phyloP scores from a whole-genome alignment of 2,113 vertebrate genomes.

The Thamnaconus septentrionalis region DNA sequence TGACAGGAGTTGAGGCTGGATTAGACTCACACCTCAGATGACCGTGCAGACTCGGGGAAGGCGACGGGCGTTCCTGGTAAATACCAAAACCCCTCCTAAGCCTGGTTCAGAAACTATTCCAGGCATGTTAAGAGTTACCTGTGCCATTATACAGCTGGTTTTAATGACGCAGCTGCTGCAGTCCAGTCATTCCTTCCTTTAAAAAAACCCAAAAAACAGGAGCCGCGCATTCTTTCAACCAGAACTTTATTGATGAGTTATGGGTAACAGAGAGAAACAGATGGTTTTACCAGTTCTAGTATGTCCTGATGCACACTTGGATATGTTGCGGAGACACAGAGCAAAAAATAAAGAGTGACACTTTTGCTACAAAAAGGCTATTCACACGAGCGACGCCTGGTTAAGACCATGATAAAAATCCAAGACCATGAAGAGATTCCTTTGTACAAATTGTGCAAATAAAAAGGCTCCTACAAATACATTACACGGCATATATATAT shows the following conservation, averaged over 20 bases:
- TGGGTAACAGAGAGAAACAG: slow-evolving; percentile 47
- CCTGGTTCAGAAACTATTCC: slow-evolving; percentile 47
- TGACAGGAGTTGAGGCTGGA: neutral
- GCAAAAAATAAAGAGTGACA: slow-evolving; percentile 3
- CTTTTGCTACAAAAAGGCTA: slow-evolving; percentile 61
- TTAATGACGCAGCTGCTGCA: slow-evolving; percentile 40
- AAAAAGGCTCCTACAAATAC: slow-evolving; percentile 58
- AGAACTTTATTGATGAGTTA: slow-evolving; percentile 60
- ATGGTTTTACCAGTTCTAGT: slow-evolving; percentile 28
- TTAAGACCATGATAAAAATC: slow-evolving; percentile 58
- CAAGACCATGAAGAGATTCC: slow-evolving; percentile 58
- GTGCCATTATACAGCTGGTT: slow-evolving; percentile 40
- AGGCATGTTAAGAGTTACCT: slow-evolving; percentile 39
- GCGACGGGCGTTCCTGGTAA: slow-evolving; percentile 34
- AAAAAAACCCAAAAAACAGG: slow-evolving; percentile 13
- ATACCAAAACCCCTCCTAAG: slow-evolving; percentile 31
- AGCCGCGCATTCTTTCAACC: slow-evolving; percentile 1
- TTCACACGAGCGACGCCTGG: slow-evolving; percentile 46
- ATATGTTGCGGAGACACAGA: slow-evolving; percentile 23
- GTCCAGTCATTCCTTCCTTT: slow-evolving; percentile 24
- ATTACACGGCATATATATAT: slow-evolving; percentile 43
- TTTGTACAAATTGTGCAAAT: slow-evolving; percentile 73
- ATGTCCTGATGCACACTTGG: slow-evolving; percentile 16
- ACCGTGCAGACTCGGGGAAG: slow-evolving; percentile 17
- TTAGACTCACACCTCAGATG: neutral